Evolutionary conservation across 2,888 invertebrate genomes (phyloP).

Genomic region (Drosophila neotestacea): DNA sequence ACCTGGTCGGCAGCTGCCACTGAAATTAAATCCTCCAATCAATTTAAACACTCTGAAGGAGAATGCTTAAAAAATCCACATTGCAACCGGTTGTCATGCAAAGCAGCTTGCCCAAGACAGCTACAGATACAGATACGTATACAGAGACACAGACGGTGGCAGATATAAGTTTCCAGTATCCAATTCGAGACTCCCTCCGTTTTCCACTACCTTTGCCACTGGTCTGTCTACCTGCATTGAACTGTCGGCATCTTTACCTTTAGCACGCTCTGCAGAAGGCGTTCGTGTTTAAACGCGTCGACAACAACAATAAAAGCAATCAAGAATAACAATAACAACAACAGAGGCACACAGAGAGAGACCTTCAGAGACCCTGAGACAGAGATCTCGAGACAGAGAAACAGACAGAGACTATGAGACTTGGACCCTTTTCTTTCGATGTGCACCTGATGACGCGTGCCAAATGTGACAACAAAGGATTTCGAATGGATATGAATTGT

Average conservation of each 20-base stretch:
- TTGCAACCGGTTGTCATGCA: constrained; percentile 78
- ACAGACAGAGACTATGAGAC: background rate
- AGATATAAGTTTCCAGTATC: constrained; percentile 15
- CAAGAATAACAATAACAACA: constrained; percentile 17
- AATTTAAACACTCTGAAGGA: constrained; percentile 63
- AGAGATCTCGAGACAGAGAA: background rate
- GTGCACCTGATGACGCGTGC: constrained; percentile 79
- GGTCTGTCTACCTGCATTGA: constrained; percentile 32
- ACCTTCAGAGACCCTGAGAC: constrained; percentile 4
- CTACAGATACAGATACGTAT: background rate
- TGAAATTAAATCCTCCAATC: constrained; percentile 81
- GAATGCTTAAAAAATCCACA: constrained; percentile 54
- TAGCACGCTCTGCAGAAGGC: constrained; percentile 64
- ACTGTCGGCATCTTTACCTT: constrained; percentile 49
- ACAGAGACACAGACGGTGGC: constrained; percentile 1
- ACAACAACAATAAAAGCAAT: constrained; percentile 77
- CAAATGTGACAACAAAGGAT: constrained; percentile 70
- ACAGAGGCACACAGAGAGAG: constrained; percentile 7
- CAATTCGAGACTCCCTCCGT: background rate
- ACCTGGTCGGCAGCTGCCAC: constrained; percentile 74
- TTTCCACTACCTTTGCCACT: constrained; percentile 14
- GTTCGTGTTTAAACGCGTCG: constrained; percentile 72
- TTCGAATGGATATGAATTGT: constrained; percentile 9
- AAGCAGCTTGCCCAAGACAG: constrained; percentile 53
- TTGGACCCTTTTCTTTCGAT: constrained; percentile 3